These are phyloP conservation scores for Cerastoderma edule DNA, from an alignment of 2,888 invertebrate genomes.

Conservation along the genomic window DNA sequence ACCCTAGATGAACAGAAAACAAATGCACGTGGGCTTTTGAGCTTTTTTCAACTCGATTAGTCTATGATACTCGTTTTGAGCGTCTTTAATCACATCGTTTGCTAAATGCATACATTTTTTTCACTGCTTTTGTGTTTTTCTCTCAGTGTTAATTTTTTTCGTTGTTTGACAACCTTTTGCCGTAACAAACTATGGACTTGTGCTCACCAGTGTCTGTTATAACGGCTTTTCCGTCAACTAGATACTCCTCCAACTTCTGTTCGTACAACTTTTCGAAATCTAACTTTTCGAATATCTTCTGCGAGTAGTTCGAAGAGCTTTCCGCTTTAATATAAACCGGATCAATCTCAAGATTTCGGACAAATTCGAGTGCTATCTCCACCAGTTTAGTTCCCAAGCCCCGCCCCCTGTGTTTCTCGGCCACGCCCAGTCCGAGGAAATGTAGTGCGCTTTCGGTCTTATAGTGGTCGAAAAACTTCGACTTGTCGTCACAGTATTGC, in stretches of 20 bases:
- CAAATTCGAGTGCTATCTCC: slow-evolving; percentile 22
- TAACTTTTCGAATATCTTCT: slow-evolving; percentile 29
- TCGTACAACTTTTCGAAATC: slow-evolving; percentile 31
- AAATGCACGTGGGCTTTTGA: no score
- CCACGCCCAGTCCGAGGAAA: slow-evolving; percentile 28
- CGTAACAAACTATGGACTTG: slow-evolving; percentile 30
- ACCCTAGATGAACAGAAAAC: no score
- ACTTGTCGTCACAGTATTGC: slow-evolving; percentile 26
- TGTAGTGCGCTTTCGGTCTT: slow-evolving; percentile 24
- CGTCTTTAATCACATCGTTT: no score
- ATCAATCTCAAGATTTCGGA: slow-evolving; percentile 35
- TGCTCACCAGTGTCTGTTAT: slow-evolving; percentile 29
- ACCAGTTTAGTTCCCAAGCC: slow-evolving; percentile 25
- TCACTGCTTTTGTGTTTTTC: no score
- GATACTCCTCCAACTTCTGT: slow-evolving; percentile 19
- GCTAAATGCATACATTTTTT: no score
- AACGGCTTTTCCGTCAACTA: slow-evolving; percentile 23
- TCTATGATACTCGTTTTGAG: no score
- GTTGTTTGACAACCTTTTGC: slow-evolving; percentile 1
- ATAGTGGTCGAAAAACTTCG: slow-evolving; percentile 33
- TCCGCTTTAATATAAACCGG: slow-evolving; percentile 33
- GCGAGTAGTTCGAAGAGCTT: slow-evolving; percentile 29
- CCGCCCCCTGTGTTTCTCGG: slow-evolving; percentile 20
- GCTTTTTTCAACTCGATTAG: no score
- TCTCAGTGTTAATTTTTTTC: no score